Conservation (phyloP, 2,113 vertebrate genomes). For the Scopus umbretta region DNA sequence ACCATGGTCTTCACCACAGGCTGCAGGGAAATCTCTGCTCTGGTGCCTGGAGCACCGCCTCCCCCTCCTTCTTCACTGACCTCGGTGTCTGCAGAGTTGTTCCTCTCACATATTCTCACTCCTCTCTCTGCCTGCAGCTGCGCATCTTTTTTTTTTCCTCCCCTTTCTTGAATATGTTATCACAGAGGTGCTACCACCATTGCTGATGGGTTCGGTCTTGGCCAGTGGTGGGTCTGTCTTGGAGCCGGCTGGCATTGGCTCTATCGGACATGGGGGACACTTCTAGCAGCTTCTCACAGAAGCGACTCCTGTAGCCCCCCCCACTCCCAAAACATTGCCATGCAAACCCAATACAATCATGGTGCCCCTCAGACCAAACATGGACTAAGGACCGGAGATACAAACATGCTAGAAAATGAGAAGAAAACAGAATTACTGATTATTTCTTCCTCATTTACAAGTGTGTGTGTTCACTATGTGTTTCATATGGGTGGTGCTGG, state of each 20-base stretch:
- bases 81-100: not conserved
- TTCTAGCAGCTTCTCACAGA: not conserved
- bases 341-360: not conserved
- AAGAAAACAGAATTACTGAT: not conserved
- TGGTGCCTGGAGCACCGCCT: not conserved
- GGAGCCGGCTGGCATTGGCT: not conserved
- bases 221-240: not conserved
- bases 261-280: not conserved
- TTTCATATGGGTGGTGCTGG: not conserved
- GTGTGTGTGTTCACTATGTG: not conserved
- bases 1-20: not conserved
- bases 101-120: not conserved
- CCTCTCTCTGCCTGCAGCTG: too few relatives aligned
- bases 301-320: not conserved
- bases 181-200: accelerated
- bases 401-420: not conserved
- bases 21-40: not conserved
- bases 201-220: not conserved
- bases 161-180: not conserved
- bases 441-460: not conserved
- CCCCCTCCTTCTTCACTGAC: not conserved
- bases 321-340: not conserved
- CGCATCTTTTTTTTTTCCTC: not conserved
- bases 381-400: not conserved
- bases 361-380: not conserved